Percentiles rank a stretch among this genome's conserved stretches.
These are phyloP conservation scores for Uloborus plumipes DNA, from an alignment of 2,888 invertebrate genomes.

Conservation along the genomic window DNA sequence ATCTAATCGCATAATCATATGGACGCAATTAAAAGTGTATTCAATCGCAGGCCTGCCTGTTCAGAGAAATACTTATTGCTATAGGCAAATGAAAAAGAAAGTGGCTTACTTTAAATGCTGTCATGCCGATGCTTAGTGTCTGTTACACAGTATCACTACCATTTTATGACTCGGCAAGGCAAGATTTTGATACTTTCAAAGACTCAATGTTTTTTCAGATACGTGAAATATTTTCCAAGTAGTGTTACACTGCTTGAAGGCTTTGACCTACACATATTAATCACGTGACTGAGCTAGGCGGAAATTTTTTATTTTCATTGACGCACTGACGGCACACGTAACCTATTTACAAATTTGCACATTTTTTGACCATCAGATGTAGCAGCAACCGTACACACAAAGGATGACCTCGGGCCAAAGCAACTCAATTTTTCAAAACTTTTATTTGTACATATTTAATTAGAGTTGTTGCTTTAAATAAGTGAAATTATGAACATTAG, in stretches of 20 bases:
- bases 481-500: no score
- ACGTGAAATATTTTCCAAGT: slow-evolving; percentile 51
- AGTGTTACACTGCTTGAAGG: slow-evolving; percentile 34
- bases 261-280: slow-evolving; percentile 51
- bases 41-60: no score
- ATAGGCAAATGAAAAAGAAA: not conserved
- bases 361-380: no score
- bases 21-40: no score
- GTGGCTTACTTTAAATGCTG: not conserved
- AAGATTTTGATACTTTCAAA: slow-evolving; percentile 32
- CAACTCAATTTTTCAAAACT: no score
- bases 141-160: slow-evolving; percentile 5
- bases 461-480: no score
- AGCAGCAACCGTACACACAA: no score
- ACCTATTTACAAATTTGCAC: slow-evolving; percentile 37
- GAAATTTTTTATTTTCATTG: slow-evolving; percentile 10
- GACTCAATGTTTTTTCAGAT: slow-evolving; percentile 27
- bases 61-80: no score
- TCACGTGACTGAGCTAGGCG: slow-evolving; percentile 45
- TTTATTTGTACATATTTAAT: no score
- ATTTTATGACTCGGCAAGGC: slow-evolving; percentile 13
- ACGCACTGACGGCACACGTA: slow-evolving; percentile 25
- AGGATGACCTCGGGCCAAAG: no score
- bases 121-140: not conserved
- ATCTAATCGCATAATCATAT: no score